phyloP scores from a whole-genome alignment of 2,888 invertebrate species.

The Perithous albicinctus region DNA sequence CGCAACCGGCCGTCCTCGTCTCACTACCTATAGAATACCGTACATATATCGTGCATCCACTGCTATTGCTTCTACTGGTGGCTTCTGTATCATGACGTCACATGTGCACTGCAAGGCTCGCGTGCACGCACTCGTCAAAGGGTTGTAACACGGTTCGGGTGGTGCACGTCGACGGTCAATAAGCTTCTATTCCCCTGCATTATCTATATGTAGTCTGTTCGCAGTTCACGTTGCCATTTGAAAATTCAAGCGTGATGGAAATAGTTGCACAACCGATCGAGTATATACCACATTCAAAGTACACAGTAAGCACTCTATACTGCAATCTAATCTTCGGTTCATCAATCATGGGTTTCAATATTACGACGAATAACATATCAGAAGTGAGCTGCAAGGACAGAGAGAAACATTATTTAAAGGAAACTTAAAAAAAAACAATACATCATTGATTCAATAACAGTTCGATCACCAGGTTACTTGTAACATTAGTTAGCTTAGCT shows the following conservation, averaged over 20 bases:
- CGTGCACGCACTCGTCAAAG: constrained; percentile 84
- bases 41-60: constrained; percentile 3
- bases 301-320: neutral
- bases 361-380: constrained; percentile 47
- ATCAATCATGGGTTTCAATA: constrained; percentile 32
- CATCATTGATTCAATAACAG: too few species aligned
- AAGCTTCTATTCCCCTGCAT: constrained; percentile 70
- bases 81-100: constrained; percentile 82
- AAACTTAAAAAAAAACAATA: too few species aligned
- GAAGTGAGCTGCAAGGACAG: neutral
- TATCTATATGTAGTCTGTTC: constrained; percentile 58
- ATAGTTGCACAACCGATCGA: constrained; percentile 48
- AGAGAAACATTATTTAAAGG: neutral
- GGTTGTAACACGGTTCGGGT: constrained; percentile 76
- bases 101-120: constrained; percentile 78
- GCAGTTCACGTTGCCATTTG: constrained; percentile 49
- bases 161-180: constrained; percentile 79
- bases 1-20: constrained; percentile 67
- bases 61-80: constrained; percentile 42
- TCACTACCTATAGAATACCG: constrained; percentile 29
- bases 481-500: too few species aligned
- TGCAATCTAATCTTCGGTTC: constrained; percentile 26
- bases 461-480: too few species aligned
- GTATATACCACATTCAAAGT: neutral
- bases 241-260: constrained; percentile 17